Base-by-base conservation (phyloP, 2,797 vertebrate species). In the Eutrigla gurnardus region DNA sequence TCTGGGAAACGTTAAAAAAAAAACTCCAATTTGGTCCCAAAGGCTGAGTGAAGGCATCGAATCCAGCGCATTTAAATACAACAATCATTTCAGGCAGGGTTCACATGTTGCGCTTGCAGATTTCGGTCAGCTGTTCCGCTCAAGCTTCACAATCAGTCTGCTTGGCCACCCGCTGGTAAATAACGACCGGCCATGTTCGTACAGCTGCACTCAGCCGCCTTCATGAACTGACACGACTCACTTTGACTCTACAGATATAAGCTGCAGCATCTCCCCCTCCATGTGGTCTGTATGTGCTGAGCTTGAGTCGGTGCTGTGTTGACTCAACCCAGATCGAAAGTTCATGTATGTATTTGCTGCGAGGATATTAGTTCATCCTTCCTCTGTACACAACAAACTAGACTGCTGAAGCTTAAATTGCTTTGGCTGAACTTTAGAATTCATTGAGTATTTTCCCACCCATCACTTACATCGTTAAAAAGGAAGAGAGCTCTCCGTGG, bases 261-360 rank as follows among this genome's bases (percentile, higher is more conserved):
- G 17, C 40, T 39, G 25, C 46, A 17, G 33, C 33, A 14, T 55
- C 45, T 43, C 7, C 9, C 45, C 25, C 25, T 65, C 40, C 25
- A 25, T 25, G 25, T 50, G 1, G 6, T 32, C 35, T 45, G 8
- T 4, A 13, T 6, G 32, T n/a, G 15, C 25, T 42, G 47, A 57
- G 35, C 8, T 50, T 60, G 35, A 17, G 36, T 9, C 12, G 14
- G 8, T 36, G 15, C 35, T 73, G 53, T 73, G 53, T 77, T 73
- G 36, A 7, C 50, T 50, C 13, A 32, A 32, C 42, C 42, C 12
- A 63, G 57, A n/a, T 70, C 36, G 50, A 18, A 57, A 68, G 47
- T 57, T 65, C 49, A 57, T 68, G 39, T 37, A n/a, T 42, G 8
- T 43, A 15, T 40, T 47, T 45, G 62, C 33, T 63, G 4, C 25